phyloP scores from a whole-genome alignment of 30 jellyfish, hydroid and myxozoan genomes.

The Rhopilema esculentum region DNA sequence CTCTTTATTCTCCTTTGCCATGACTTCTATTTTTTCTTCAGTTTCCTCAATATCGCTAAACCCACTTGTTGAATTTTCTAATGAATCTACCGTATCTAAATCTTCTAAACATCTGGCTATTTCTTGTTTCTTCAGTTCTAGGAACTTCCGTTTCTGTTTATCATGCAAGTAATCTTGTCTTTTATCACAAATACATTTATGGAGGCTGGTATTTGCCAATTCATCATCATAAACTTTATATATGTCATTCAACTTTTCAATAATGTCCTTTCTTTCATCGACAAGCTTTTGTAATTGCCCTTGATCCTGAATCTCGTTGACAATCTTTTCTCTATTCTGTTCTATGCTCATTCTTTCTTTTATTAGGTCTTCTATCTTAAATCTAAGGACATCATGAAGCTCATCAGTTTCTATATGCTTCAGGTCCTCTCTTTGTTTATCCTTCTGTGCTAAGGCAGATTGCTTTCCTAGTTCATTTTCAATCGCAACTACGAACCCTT shows the following conservation, averaged over 20 bases:
- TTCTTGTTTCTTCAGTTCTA: slow-evolving; percentile 16
- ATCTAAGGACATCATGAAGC: background rate
- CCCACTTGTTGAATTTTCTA: slow-evolving; percentile 48
- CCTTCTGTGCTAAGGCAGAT: background rate
- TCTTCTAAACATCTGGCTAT: background rate
- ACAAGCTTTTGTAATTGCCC: slow-evolving; percentile 29
- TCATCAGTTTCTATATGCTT: slow-evolving; percentile 1
- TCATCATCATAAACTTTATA: background rate
- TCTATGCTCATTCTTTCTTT: slow-evolving; percentile 35
- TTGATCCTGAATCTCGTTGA: background rate
- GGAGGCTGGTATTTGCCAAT: background rate
- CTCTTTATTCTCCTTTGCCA: background rate
- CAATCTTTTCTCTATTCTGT: background rate
- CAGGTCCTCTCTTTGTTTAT: background rate
- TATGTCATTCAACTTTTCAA: slow-evolving; percentile 9
- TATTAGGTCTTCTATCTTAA: slow-evolving; percentile 15
- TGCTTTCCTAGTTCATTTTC: background rate
- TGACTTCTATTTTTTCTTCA: background rate
- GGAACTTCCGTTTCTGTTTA: background rate
- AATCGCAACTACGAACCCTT: slow-evolving; percentile 24
- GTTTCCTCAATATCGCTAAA: slow-evolving; percentile 35
- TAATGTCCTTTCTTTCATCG: slow-evolving; percentile 22
- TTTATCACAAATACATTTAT: background rate
- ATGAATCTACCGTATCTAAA: slow-evolving; percentile 14
- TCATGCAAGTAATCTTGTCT: slow-evolving; percentile 4